Evolutionary conservation across 2,888 invertebrate species (phyloP).

Genomic region (Macrosoma leucophasiata): DNA sequence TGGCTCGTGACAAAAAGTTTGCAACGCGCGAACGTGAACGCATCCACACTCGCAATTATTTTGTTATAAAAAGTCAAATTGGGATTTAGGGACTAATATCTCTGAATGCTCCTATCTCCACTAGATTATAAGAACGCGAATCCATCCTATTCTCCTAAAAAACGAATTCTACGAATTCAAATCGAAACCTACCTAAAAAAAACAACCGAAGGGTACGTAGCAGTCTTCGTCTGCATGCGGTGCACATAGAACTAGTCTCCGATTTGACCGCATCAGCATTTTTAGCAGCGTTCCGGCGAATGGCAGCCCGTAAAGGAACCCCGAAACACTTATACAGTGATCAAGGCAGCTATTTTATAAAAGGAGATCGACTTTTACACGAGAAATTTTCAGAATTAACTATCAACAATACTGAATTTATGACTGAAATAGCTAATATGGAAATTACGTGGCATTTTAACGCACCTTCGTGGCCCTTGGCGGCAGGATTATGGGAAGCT

Average conservation of each 20-base stretch:
- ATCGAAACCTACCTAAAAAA: no score
- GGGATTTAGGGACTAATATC: no score
- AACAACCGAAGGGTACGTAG: constrained; percentile 3
- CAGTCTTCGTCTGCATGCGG: constrained; percentile 11
- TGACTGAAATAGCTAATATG: no score
- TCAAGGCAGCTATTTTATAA: constrained; percentile 10
- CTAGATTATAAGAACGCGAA: no score
- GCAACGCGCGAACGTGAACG: no score
- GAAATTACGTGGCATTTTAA: not conserved
- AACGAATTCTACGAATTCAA: no score
- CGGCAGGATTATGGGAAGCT: not conserved
- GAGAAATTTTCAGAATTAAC: not conserved
- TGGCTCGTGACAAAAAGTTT: no score
- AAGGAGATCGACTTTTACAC: constrained; percentile 2
- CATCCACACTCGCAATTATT: no score
- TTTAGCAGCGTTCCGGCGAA: constrained; percentile 12
- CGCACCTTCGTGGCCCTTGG: not conserved
- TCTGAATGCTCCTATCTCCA: no score
- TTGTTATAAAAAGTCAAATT: no score
- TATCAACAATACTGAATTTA: no score
- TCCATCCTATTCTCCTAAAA: no score
- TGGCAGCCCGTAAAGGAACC: constrained; percentile 9
- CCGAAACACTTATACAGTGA: constrained; percentile 17
- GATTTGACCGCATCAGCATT: constrained; percentile 14
- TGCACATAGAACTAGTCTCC: constrained; percentile 18